Evolutionary conservation across 53 echinoderm and acorn worm species (phyloP), one percentile per base, ranked within the genome.

Genomic region (Echinarachnius parma): DNA sequence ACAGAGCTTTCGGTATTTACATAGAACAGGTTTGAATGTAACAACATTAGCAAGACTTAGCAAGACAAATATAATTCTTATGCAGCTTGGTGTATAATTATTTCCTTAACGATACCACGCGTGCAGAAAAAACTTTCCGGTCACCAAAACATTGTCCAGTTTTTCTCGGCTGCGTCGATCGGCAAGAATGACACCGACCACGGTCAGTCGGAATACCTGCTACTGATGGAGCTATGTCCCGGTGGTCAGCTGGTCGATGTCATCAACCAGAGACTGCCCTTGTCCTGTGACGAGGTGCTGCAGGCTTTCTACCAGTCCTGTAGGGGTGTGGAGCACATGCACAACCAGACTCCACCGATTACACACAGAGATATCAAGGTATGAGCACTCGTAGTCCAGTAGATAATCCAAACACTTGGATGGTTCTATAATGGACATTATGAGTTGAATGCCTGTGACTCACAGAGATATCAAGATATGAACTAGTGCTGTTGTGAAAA

Each of bases 321-420:
- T 62, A 31, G 78, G 37, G 91, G 79, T 21, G 85, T 95, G 15
- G 67, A 87, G 34, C 90, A 95, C 62, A 95, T 95, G 95, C 95
- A 95, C 58, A 90, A 84, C 48, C 95, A 95, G 85, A 91, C 67
- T 25, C 95, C 95, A 0, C 84, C 90, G 5, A 66, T 95, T n/a
- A 65, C 84, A 21, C 95, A 95, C 62, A 87, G 90, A 42, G 95
- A 95, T 76, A 77, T 95, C 18, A 95, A 95, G 87, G 95, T 95
- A 47, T 49, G 76, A 16, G 23, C 24, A 1, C 36, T 2, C 0
- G 14, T 4, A 10, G 56, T n/a, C n/a, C n/a, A n/a, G n/a, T n/a
- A n/a, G n/a, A n/a, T n/a, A n/a, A n/a, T n/a, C n/a, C n/a, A n/a
- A n/a, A n/a, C n/a, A n/a, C n/a, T n/a, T n/a, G n/a, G n/a, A n/a